Conservation (phyloP, 2,888 invertebrate genomes). For the Pachydiplax longipennis region DNA sequence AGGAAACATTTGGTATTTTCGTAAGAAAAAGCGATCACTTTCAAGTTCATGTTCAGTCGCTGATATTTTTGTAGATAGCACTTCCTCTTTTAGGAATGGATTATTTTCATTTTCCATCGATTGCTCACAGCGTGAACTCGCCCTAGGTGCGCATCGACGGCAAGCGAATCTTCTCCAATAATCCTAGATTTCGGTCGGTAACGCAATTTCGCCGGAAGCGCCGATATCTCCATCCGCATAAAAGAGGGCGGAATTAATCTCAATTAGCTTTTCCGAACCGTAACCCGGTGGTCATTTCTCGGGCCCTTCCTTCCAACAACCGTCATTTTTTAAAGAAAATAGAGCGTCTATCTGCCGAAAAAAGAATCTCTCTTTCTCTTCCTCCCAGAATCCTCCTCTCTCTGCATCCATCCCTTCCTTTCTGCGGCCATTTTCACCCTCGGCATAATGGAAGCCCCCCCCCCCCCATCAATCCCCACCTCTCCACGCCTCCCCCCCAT, state of each 20-base stretch:
- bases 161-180: too few species aligned
- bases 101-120: too few species aligned
- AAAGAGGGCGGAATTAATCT: not conserved
- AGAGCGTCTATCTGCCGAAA: not conserved
- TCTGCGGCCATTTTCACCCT: conserved; percentile 2
- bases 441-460: not conserved
- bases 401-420: not conserved
- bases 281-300: not conserved
- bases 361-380: not conserved
- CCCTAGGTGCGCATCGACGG: too few species aligned
- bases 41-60: too few species aligned
- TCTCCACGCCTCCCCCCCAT: not conserved
- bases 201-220: not conserved
- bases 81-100: too few species aligned
- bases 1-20: too few species aligned
- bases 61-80: too few species aligned
- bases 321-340: not conserved
- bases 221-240: not conserved
- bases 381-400: not conserved
- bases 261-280: not conserved
- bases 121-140: too few species aligned
- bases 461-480: not conserved
- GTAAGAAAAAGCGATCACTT: too few species aligned
- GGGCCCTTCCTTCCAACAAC: not conserved
- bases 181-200: not conserved